Evolutionary conservation across 1,140 invertebrate genomes (phyloP), one percentile per base, ranked within the genome.

Genomic region (Littorina saxatilis): DNA sequence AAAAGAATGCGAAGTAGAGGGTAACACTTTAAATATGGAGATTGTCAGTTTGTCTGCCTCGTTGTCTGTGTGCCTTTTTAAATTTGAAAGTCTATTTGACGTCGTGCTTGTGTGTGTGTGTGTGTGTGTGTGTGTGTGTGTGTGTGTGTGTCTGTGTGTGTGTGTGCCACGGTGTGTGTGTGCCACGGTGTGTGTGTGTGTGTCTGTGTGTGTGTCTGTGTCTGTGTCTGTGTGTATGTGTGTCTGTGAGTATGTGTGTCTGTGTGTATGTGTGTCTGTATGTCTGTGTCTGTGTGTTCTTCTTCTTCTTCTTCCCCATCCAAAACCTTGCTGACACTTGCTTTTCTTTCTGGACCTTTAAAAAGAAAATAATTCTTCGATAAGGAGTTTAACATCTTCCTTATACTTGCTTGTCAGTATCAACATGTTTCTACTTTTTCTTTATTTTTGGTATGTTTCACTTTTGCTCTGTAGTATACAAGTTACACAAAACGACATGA

Each of bases 381-480:
- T 9, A n/a, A 11, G 11, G 27, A 68, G 55, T 55, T 37, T 61
- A 40, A 35, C 32, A 37, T 79, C 40, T 39, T 43, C 61, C 58
- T 29, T 40, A 29, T 43, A 39, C 2, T 47, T 11, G 43, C 4
- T n/a, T 32, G 43, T 63, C 3, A n/a, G 78, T 58, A 20, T 23
- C 9, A 3, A 47, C 39, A 11, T 35, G 43, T 79, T 43, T 39
- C 17, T 43, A 13, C 40, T 29, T n/a, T 29, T 35, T 17, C 77
- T 61, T n/a, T 50, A 2, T 79, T 43, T 32, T 79, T 73, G 35
- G 27, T 43, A 32, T 37, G 29, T 27, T 40, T 80, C 47, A 72
- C 43, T 23, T 39, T 39, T 2, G 1, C 13, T 52, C 55, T 66
- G 70, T 66, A 47, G 32, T 68, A 58, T n/a, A 72, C n/a, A n/a